Conservation (phyloP, 1,140 invertebrate species). For the Hormaphis cornu region DNA sequence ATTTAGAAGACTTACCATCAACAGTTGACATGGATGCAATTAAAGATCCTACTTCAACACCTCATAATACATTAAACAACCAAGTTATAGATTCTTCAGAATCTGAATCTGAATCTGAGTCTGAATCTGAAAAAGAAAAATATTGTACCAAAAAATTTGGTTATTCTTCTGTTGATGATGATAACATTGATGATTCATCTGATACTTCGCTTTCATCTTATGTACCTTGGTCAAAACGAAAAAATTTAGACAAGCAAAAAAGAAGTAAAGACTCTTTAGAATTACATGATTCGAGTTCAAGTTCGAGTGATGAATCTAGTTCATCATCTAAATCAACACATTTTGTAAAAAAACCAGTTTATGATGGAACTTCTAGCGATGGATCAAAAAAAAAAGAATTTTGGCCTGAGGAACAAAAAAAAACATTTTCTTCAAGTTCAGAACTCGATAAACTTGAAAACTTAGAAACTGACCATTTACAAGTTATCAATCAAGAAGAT, state of each 20-base stretch:
- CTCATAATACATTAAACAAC: constrained; percentile 23
- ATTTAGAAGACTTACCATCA: constrained; percentile 44
- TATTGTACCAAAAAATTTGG: constrained; percentile 30
- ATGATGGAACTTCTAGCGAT: constrained; percentile 10
- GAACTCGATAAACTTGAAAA: constrained; percentile 22
- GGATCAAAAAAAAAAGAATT: constrained; percentile 24
- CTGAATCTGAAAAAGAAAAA: constrained; percentile 35
- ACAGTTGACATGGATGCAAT: constrained; percentile 47
- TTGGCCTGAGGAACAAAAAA: constrained; percentile 13
- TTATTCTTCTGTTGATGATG: constrained; percentile 21
- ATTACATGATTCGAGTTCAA: constrained; percentile 21
- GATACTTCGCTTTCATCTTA: constrained; percentile 27
- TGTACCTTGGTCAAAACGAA: constrained; percentile 22
- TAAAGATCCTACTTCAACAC: constrained; percentile 39
- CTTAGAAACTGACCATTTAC: constrained; percentile 20
- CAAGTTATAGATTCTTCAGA: constrained; percentile 33
- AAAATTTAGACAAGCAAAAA: constrained; percentile 8
- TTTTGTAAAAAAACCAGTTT: not conserved
- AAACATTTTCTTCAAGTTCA: constrained; percentile 26
- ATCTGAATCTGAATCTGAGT: constrained; percentile 37
- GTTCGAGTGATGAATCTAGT: constrained; percentile 26
- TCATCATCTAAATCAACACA: constrained; percentile 20
- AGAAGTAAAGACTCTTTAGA: constrained; percentile 14
- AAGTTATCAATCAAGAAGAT: constrained; percentile 59
- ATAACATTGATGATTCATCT: constrained; percentile 26